A percentile compares a stretch with the other conserved stretches of the same genome.
Conservation (phyloP, 2,113 vertebrate species). For the Gymnobelideus leadbeateri region DNA sequence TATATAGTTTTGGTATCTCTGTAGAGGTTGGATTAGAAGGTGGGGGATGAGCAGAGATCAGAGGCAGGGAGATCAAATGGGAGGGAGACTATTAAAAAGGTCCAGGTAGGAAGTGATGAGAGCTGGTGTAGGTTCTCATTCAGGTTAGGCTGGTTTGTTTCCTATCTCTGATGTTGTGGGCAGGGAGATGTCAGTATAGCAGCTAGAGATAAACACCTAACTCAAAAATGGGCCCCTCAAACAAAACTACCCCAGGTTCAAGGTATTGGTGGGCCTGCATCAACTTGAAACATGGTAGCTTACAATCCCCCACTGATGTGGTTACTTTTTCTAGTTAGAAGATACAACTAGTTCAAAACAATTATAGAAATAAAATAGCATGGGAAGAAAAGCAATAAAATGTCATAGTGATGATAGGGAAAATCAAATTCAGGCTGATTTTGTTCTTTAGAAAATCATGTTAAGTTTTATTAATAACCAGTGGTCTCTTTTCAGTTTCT, state of each 20-base stretch:
- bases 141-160: not conserved
- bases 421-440: not conserved
- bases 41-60: not conserved
- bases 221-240: not conserved
- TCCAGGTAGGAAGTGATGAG: not conserved
- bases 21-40: not conserved
- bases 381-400: not conserved
- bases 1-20: not conserved
- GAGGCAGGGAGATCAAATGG: not conserved
- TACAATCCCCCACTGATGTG: not conserved
- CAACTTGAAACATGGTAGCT: not conserved
- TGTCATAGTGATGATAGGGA: not conserved
- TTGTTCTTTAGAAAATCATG: not conserved
- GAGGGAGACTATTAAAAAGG: not conserved
- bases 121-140: not conserved
- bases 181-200: not conserved
- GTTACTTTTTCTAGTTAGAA: not conserved
- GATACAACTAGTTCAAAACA: not conserved
- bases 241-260: not conserved
- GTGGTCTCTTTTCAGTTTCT: not conserved
- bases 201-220: not conserved
- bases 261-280: not conserved
- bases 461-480: not conserved
- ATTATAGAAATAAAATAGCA: not conserved
- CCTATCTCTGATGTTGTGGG: not conserved